A percentile compares a stretch with the other conserved stretches of the same genome.
phyloP scores from a whole-genome alignment of 2,888 invertebrate species.

The Cecidostiba fungosa region DNA sequence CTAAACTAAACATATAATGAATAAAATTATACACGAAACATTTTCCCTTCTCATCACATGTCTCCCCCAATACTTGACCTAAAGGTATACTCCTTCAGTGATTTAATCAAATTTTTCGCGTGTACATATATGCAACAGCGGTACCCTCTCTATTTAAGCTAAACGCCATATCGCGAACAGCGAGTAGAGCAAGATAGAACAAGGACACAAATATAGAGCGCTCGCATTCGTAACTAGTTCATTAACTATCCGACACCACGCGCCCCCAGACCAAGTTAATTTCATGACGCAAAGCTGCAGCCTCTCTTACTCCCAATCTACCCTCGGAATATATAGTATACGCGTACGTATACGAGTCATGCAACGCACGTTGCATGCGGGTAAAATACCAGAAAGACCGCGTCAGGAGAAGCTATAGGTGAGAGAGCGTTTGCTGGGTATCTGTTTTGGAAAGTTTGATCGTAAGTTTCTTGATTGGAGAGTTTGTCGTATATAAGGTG shows the following conservation, averaged over 20 bases:
- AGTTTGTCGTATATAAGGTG: not conserved
- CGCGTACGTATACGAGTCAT: not conserved
- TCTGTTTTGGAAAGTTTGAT: not conserved
- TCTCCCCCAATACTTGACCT: no score
- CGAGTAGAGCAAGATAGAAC: not conserved
- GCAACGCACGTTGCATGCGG: not conserved
- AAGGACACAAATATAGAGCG: not conserved
- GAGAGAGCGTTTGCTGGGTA: not conserved
- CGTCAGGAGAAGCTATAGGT: not conserved
- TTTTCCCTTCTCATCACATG: not conserved
- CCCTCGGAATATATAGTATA: conserved; percentile 34
- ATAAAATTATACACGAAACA: not conserved
- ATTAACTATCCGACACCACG: conserved; percentile 57
- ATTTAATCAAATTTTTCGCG: not conserved
- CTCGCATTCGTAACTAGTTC: conserved; percentile 64
- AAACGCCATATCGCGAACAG: not conserved
- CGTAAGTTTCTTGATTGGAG: not conserved
- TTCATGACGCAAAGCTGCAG: conserved; percentile 45
- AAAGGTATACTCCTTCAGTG: not conserved
- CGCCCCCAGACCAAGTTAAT: conserved; percentile 45
- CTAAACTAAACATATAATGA: not conserved
- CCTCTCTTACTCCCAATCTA: not conserved
- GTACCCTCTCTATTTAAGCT: not conserved
- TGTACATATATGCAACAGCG: not conserved
- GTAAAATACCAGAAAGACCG: not conserved